Conservation (phyloP, 2,888 invertebrate species). For the Diabrotica balteata region DNA sequence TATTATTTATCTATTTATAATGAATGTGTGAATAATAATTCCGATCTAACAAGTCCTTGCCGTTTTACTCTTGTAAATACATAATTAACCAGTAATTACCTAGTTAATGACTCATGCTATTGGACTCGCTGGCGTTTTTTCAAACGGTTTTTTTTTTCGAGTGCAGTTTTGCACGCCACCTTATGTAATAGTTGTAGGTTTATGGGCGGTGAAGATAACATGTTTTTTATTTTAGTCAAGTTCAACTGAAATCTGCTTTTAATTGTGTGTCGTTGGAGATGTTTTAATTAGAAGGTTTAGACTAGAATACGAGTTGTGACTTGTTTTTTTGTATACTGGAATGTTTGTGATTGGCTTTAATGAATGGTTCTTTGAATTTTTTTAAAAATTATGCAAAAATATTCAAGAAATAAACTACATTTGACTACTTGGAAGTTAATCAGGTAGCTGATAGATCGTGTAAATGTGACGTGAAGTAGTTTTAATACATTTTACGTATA, state of each 20-base stretch:
- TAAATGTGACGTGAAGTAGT: no score
- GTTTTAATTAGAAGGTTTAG: no score
- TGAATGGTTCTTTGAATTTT: no score
- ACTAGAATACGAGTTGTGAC: no score
- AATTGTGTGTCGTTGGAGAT: background rate
- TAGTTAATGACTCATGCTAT: slow-evolving; percentile 3
- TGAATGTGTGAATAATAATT: slow-evolving; percentile 2
- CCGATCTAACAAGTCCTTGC: slow-evolving; percentile 1
- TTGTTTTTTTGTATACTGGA: no score
- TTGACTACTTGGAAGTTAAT: no score
- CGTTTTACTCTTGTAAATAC: slow-evolving; percentile 12
- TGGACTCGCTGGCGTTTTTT: background rate
- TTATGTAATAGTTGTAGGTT: slow-evolving; percentile 7
- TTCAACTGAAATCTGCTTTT: background rate
- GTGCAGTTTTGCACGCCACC: slow-evolving; percentile 2
- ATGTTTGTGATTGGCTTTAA: no score
- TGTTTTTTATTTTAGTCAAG: slow-evolving; percentile 3
- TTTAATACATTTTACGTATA: no score
- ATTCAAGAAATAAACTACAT: no score
- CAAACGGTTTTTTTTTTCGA: slow-evolving; percentile 4
- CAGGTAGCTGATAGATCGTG: no score
- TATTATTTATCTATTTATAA: slow-evolving; percentile 5
- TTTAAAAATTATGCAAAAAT: no score
- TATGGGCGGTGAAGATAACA: background rate
- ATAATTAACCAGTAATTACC: slow-evolving; percentile 3